Conservation (phyloP, 2,888 invertebrate species). For the Aleiodes leptofemur region DNA sequence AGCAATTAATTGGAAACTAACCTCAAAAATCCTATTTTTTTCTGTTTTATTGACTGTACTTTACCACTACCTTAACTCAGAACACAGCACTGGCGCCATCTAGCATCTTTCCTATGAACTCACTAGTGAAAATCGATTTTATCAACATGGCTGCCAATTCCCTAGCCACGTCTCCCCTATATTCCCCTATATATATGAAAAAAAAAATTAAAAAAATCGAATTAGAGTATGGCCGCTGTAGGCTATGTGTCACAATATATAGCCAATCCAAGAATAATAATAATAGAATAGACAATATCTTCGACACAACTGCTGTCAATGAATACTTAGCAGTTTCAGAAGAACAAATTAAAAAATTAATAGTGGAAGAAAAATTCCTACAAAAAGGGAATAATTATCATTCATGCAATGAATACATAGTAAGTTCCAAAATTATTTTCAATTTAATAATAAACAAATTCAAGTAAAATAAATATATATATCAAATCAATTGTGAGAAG, state of each 20-base stretch:
- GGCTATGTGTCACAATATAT: background rate
- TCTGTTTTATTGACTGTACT: no score
- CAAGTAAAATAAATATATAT: no score
- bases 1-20: no score
- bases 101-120: no score
- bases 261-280: background rate
- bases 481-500: background rate
- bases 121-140: no score
- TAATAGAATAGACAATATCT: background rate
- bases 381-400: background rate
- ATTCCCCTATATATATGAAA: no score
- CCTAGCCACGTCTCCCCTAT: no score
- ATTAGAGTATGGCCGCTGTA: background rate
- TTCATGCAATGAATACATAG: conserved; percentile 42
- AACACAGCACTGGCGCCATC: no score
- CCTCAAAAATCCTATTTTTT: no score
- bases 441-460: background rate
- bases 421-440: conserved; percentile 21
- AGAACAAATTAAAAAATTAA: background rate
- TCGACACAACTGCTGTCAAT: conserved; percentile 15
- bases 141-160: no score
- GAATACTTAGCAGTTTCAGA: background rate
- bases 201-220: background rate
- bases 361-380: background rate
- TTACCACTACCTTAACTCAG: no score